Evolutionary conservation across 2,888 invertebrate genomes (phyloP), one percentile per base, ranked within the genome.

Genomic region (Scaptomyza tumidula): DNA sequence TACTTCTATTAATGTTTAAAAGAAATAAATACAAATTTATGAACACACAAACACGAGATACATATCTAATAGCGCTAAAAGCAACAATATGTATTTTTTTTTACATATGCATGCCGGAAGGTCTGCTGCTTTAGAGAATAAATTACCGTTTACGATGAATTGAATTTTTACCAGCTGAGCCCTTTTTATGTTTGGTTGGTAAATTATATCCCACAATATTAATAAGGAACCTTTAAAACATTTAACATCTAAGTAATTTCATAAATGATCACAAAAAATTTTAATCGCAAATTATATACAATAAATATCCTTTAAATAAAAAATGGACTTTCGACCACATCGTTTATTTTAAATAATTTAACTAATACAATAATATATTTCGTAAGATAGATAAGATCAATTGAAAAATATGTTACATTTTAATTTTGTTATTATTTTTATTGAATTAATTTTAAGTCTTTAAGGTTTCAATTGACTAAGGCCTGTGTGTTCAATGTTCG

Each of bases 381-480:
- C 7, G 16, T 24, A 33, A 33, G n/a, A 24, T 44, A 33, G n/a
- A 24, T 44, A 54, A 44, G 35, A 57, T 39, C 31, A 54, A 49
- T 52, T 13, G 5, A 27, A 9, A 29, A 46, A 27, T 14, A 10
- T 49, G 31, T 43, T 35, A 31, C n/a, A 14, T 16, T 13, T 4
- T n/a, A 24, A 35, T 48, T 31, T 14, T 4, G 29, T 29, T 11
- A 19, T 37, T 45, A 19, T 16, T 39, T 52, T 44, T 24, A 35
- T 37, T 44, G 27, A 49, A 19, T 58, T 60, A 4, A 43, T 37
- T 60, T 61, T 11, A 50, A 65, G 66, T 71, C 60, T 57, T 57
- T 46, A 44, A 55, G 19, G 29, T 58, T 71, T 43, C 55, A 53
- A 59, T 65, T 72, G 45, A 61, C 54, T 66, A 71, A 72, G 61